These are phyloP conservation scores for Hylaeus volcanicus DNA, from an alignment of 1,140 invertebrate species.

Conservation along the genomic window DNA sequence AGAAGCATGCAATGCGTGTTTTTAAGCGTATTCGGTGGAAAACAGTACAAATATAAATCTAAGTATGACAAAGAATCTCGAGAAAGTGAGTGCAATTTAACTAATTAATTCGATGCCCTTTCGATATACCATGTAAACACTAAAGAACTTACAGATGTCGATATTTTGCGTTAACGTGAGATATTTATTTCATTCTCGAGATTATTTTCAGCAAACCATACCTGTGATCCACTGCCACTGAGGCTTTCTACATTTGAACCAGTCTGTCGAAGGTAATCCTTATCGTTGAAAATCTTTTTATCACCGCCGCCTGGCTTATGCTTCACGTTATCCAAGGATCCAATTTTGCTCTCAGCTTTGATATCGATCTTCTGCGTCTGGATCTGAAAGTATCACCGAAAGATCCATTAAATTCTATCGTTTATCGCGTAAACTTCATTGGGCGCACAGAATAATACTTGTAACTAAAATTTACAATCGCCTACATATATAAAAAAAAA, in stretches of 20 bases:
- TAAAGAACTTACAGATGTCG: neutral
- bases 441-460: neutral
- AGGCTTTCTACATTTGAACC: constrained; percentile 84
- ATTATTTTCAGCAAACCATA: constrained; percentile 69
- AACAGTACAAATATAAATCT: constrained; percentile 11
- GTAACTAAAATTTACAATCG: neutral
- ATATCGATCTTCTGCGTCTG: constrained; percentile 92
- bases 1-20: constrained; percentile 53
- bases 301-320: constrained; percentile 96
- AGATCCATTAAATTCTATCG: neutral
- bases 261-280: constrained; percentile 93
- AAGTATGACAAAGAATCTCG: constrained; percentile 30
- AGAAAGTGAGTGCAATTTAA: constrained; percentile 19
- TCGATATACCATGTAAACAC: neutral
- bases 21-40: constrained; percentile 40
- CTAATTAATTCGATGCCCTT: neutral
- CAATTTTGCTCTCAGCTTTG: constrained; percentile 93
- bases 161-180: neutral
- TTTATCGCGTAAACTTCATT: neutral
- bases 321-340: constrained; percentile 96
- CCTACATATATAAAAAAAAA: neutral
- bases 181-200: constrained; percentile 26
- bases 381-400: constrained; percentile 84
- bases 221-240: constrained; percentile 85
- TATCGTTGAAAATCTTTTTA: constrained; percentile 96